Evolutionary conservation across 1,140 invertebrate species (phyloP).

Genomic region (Neodiprion fabricii): DNA sequence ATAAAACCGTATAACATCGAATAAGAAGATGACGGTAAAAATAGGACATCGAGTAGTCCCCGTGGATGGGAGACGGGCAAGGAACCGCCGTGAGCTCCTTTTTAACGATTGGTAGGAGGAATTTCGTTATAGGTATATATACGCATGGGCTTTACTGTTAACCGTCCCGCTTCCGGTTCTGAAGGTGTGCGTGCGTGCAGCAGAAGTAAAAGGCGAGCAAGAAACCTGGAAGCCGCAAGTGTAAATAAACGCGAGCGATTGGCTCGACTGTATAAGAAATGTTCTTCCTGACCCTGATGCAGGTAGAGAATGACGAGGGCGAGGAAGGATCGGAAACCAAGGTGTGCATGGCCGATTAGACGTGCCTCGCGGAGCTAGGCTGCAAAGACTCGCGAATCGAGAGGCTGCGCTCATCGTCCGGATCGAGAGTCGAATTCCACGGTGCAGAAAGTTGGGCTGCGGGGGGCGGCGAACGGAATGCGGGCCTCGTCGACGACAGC

Average conservation of each 20-base stretch:
- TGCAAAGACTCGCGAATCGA: background rate
- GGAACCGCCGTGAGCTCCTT: too few relatives aligned
- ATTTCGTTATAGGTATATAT: too few relatives aligned
- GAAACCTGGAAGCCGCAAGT: too few relatives aligned
- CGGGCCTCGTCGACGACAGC: constrained; percentile 33
- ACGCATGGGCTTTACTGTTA: background rate
- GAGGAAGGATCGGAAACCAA: background rate
- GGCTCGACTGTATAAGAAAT: too few relatives aligned
- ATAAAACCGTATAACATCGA: too few relatives aligned
- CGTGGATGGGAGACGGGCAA: too few relatives aligned
- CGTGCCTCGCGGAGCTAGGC: background rate
- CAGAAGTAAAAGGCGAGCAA: too few relatives aligned
- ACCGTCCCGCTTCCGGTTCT: background rate
- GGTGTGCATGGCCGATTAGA: background rate
- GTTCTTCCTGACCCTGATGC: too few relatives aligned
- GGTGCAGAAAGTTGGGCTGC: constrained; percentile 24
- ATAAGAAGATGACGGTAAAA: too few relatives aligned
- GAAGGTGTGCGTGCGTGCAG: background rate
- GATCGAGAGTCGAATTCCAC: constrained; percentile 11
- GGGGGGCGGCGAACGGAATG: constrained; percentile 39
- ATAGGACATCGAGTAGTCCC: too few relatives aligned
- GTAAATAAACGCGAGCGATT: too few relatives aligned
- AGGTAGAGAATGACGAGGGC: background rate
- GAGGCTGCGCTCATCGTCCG: background rate
- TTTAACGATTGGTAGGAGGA: too few relatives aligned